Evolutionary conservation across 2,888 invertebrate species (phyloP), one percentile per base, ranked within the genome.

Genomic region (Himalopsyche anomala): DNA sequence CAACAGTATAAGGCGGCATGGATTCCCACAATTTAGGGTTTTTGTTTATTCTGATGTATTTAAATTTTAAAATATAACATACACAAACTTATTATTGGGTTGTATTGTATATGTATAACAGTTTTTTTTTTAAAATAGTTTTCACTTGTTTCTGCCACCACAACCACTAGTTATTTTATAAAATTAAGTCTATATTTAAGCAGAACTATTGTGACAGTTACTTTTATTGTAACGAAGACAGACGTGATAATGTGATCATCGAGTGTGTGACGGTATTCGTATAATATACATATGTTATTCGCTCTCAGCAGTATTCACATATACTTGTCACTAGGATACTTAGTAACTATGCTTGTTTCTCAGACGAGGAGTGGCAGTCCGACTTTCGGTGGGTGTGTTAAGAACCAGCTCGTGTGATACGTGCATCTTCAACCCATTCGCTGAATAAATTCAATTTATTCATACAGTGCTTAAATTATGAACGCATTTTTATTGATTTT

Each of bases 261-360:
- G 28, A 19, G 62, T 62, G 62, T 62, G 62, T 28, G 28, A 19
- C 62, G 62, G 62, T 62, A 62, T 62, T 62, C 62, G 62, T 28
- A 62, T n/a, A 17, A 19, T 56, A 56, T 56, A 17, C 17, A 56
- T 5, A 56, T 56, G 56, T 1, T 8, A 56, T 56, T 56, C 56
- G n/a, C n/a, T 56, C 56, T 19, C 9, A 62, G 62, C 28, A 9
- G 8, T 28, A 62, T 62, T 51, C 15, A 15, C 12, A 51, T 51
- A 28, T 6, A 62, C 62, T 28, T n/a, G 62, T 28, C n/a, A 28
- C 8, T 8, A 55, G 28, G n/a, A 8, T 56, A 56, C 56, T 62
- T 6, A 19, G 62, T 62, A 62, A 62, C 62, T n/a, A 9, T 28
- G 62, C 5, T 62, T 28, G 62, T 19, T 62, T 62, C 28, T 11